These are phyloP conservation scores for Cabera pusaria DNA, from an alignment of 2,888 invertebrate species.

Conservation along the genomic window DNA sequence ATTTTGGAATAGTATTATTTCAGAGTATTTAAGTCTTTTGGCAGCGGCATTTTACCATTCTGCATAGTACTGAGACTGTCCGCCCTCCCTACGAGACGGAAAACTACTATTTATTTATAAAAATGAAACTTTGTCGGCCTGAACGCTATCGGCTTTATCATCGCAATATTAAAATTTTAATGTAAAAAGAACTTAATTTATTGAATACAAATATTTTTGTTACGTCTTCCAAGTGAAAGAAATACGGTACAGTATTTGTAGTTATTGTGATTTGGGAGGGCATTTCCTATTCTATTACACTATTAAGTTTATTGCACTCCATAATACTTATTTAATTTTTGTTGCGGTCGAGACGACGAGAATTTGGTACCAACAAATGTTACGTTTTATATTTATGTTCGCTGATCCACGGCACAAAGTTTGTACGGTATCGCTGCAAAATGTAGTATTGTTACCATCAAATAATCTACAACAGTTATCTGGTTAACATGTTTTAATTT, in stretches of 20 bases:
- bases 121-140: slow-evolving; percentile 19
- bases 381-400: slow-evolving; percentile 14
- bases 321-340: slow-evolving; percentile 50
- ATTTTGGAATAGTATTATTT: slow-evolving; percentile 35
- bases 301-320: slow-evolving; percentile 77
- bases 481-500: too few species aligned
- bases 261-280: slow-evolving; percentile 61
- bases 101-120: slow-evolving; percentile 19
- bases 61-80: slow-evolving; percentile 50
- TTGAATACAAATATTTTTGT: slow-evolving; percentile 43
- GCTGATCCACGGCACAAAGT: too few species aligned
- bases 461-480: too few species aligned
- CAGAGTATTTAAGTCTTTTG: slow-evolving; percentile 38
- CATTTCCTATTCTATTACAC: slow-evolving; percentile 74
- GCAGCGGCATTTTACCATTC: slow-evolving; percentile 48
- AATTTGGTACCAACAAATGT: too few species aligned
- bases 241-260: slow-evolving; percentile 59
- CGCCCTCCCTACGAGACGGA: slow-evolving; percentile 49
- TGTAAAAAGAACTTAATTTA: slow-evolving; percentile 41
- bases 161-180: slow-evolving; percentile 31
- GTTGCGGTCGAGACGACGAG: slow-evolving; percentile 37
- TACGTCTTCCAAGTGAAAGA: slow-evolving; percentile 60
- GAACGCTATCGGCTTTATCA: slow-evolving; percentile 13
- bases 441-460: too few species aligned
- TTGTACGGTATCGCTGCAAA: too few species aligned